Conservation (phyloP, 2,797 vertebrate species). For the Sarcophilus harrisii region DNA sequence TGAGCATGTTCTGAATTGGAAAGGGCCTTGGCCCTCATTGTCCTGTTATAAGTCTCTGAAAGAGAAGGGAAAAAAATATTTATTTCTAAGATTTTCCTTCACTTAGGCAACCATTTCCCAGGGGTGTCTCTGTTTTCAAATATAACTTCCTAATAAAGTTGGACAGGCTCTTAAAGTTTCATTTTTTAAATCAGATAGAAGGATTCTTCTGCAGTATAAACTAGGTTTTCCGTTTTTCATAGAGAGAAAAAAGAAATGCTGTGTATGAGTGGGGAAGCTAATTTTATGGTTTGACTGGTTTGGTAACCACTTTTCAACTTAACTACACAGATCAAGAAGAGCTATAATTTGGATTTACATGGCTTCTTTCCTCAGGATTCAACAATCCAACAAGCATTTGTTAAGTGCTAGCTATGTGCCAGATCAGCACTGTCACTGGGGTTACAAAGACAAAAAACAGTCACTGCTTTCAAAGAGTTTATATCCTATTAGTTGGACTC, state of each 20-base stretch:
- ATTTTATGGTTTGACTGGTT: constrained; percentile 62
- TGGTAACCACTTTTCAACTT: constrained; percentile 58
- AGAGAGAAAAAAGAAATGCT: constrained; percentile 62
- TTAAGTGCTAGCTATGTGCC: neutral
- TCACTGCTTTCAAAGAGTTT: neutral
- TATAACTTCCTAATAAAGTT: constrained; percentile 35
- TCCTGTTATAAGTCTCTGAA: neutral
- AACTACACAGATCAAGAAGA: constrained; percentile 65
- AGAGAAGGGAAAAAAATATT: neutral
- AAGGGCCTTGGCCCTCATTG: neutral
- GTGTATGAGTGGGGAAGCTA: constrained; percentile 53
- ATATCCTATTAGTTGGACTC: neutral
- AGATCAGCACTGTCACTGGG: neutral
- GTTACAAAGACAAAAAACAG: neutral
- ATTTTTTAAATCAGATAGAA: constrained; percentile 51
- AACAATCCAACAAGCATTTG: neutral
- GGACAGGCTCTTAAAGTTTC: constrained; percentile 38
- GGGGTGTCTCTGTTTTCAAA: constrained; percentile 44
- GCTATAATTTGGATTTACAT: constrained; percentile 69
- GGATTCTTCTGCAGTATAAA: constrained; percentile 58
- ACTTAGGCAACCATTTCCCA: constrained; percentile 19
- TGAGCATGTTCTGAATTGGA: neutral
- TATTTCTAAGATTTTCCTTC: constrained; percentile 1
- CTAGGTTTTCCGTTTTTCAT: constrained; percentile 65
- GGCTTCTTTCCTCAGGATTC: constrained; percentile 51